A percentile compares a stretch with the other conserved stretches of the same genome.
Evolutionary conservation across 2,888 invertebrate species (phyloP).

Genomic region (Drosophila melanosoma): DNA sequence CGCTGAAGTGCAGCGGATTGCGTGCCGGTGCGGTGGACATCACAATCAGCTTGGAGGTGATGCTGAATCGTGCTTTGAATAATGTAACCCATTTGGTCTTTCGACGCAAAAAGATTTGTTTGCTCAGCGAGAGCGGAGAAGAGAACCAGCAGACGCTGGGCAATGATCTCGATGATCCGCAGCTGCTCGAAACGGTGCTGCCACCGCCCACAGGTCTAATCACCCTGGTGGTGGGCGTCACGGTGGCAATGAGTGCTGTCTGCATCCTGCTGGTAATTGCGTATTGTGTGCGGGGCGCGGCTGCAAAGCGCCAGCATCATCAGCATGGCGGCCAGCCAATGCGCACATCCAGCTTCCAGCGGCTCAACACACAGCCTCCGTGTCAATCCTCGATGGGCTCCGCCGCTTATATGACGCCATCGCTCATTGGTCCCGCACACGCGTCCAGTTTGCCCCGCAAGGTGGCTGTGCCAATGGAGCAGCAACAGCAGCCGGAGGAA

Average conservation of each 20-base stretch:
- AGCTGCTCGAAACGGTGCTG: slow-evolving; percentile 82
- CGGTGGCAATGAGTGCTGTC: slow-evolving; percentile 83
- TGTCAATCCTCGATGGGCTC: slow-evolving; percentile 75
- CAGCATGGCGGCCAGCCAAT: slow-evolving; percentile 83
- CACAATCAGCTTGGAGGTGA: slow-evolving; percentile 93
- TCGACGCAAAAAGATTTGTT: slow-evolving; percentile 93
- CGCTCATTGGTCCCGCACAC: slow-evolving; percentile 82
- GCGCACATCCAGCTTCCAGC: slow-evolving; percentile 85
- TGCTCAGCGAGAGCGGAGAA: slow-evolving; percentile 83
- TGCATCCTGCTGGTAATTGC: slow-evolving; percentile 82
- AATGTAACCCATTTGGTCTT: slow-evolving; percentile 92
- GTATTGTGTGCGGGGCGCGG: slow-evolving; percentile 84
- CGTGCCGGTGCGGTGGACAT: slow-evolving; percentile 94
- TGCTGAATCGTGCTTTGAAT: slow-evolving; percentile 87
- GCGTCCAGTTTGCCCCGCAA: slow-evolving; percentile 82
- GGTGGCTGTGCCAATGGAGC: slow-evolving; percentile 73
- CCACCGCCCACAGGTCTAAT: slow-evolving; percentile 84
- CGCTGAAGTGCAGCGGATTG: slow-evolving; percentile 92
- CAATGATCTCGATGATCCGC: slow-evolving; percentile 80
- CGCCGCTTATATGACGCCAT: slow-evolving; percentile 82
- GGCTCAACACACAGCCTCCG: slow-evolving; percentile 83
- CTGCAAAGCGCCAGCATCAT: slow-evolving; percentile 83
- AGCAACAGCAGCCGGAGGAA: slow-evolving; percentile 83
- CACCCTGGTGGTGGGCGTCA: slow-evolving; percentile 83
- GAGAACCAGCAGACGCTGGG: slow-evolving; percentile 19